Evolutionary conservation across 2,888 invertebrate species (phyloP), one percentile per base, ranked within the genome.

Genomic region (Petrophora chlorosata): DNA sequence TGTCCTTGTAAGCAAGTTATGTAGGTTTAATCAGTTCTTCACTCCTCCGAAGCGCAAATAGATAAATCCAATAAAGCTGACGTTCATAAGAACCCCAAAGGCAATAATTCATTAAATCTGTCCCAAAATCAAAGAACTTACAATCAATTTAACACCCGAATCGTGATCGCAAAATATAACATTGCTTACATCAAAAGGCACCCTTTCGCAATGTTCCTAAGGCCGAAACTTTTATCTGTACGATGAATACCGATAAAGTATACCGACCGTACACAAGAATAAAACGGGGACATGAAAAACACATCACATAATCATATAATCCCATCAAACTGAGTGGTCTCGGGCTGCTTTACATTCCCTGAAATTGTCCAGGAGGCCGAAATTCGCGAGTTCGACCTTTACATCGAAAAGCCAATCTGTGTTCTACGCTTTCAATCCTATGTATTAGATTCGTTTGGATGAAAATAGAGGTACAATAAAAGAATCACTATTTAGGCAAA

Each of bases 271-370:
- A 73, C 67, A 70, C 68, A 66, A 64, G 63, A 79, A 80, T 76
- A 72, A 73, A 79, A 73, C 70, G 68, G 67, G 67, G 70, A 78
- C 82, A 79, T 81, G 76, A 82, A 82, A 81, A 79, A 78, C 75
- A 70, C 77, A 79, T 78, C 75, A 76, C 76, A 74, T 82, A 74
- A 80, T 79, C 73, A 70, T 80, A 73, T 75, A 75, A 79, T 70
- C 73, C 76, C 73, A 82, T 82, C 74, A 74, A 64, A 73, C 69
- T 70, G 75, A 79, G 79, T 78, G 75, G 69, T 65, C 71, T 69
- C 57, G 59, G 54, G 52, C 66, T 67, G 68, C 64, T 73, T 77
- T 73, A 73, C 73, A 74, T 73, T 55, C 59, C 38, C 53, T 43
- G 56, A 65, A 69, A 70, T 67, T 65, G 62, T 59, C 67, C 68